Evolutionary conservation across 2,797 vertebrate genomes (phyloP).

Genomic region (Urocyon cinereoargenteus): DNA sequence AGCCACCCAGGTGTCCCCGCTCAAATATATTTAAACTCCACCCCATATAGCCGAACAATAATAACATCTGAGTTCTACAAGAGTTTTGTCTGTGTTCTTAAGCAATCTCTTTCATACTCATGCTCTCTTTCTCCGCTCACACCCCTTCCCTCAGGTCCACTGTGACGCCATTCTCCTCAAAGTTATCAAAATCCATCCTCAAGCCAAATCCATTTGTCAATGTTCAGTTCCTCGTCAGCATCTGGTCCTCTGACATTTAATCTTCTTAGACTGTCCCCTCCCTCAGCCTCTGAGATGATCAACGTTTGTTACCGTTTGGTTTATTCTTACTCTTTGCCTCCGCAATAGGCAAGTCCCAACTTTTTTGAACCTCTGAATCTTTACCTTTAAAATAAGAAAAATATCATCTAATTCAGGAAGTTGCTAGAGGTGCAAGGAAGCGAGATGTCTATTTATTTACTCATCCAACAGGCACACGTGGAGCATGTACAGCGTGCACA

Average conservation of each 20-base stretch:
- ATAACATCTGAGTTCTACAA: neutral
- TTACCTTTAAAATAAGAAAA: neutral
- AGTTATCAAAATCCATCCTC: slow-evolving; percentile 58
- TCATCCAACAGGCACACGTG: neutral
- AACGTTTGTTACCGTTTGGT: neutral
- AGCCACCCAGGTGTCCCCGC: too few species aligned
- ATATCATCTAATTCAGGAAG: neutral
- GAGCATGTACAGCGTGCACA: neutral
- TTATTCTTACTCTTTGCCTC: neutral
- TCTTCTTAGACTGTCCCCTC: neutral
- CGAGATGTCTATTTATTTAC: neutral
- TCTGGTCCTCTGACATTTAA: slow-evolving; percentile 12
- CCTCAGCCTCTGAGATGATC: neutral
- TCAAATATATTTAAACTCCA: neutral
- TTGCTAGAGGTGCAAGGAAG: neutral
- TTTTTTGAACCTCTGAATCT: neutral
- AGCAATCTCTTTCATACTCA: accelerated
- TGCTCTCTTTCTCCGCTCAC: neutral
- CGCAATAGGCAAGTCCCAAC: neutral
- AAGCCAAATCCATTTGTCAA: slow-evolving; percentile 45
- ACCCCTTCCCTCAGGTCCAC: neutral
- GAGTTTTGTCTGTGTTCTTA: neutral
- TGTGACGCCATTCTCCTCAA: neutral
- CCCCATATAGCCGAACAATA: neutral
- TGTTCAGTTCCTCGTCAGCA: slow-evolving; percentile 7